These are phyloP conservation scores for Pycnonotus jocosus DNA, from an alignment of 2,113 vertebrate genomes.

Conservation along the genomic window DNA sequence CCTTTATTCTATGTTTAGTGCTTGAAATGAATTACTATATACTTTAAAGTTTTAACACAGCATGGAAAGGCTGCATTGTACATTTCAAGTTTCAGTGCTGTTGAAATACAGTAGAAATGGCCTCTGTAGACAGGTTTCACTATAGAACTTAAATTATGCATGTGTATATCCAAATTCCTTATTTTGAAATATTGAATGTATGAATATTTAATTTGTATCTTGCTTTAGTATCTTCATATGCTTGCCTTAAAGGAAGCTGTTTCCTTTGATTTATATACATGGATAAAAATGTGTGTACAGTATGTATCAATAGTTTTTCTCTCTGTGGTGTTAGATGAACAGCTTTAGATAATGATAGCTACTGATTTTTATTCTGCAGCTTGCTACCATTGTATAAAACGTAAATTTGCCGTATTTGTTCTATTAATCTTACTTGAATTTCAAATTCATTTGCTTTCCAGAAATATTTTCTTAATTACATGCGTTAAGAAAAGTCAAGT, in stretches of 20 bases:
- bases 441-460: slow-evolving; percentile 39
- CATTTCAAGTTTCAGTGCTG: slow-evolving; percentile 57
- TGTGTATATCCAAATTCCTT: slow-evolving; percentile 71
- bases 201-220: slow-evolving; percentile 76
- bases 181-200: slow-evolving; percentile 78
- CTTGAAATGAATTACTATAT: slow-evolving; percentile 53
- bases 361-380: slow-evolving; percentile 52
- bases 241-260: slow-evolving; percentile 72
- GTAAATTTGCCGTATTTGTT: not conserved
- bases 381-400: slow-evolving; percentile 26
- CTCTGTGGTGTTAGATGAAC: slow-evolving; percentile 41
- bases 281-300: slow-evolving; percentile 66
- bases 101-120: slow-evolving; percentile 72
- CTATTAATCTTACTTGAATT: slow-evolving; percentile 32
- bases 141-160: slow-evolving; percentile 76
- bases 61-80: slow-evolving; percentile 47
- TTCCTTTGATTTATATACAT: slow-evolving; percentile 73
- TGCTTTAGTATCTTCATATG: slow-evolving; percentile 70
- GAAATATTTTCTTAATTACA: slow-evolving; percentile 45
- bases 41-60: slow-evolving; percentile 58
- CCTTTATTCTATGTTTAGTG: slow-evolving; percentile 54
- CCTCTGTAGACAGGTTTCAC: slow-evolving; percentile 73
- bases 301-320: slow-evolving; percentile 63
- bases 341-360: slow-evolving; percentile 52
- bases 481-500: slow-evolving; percentile 24